phyloP scores from a whole-genome alignment of 2,888 invertebrate genomes.

The Embidobia sp. region DNA sequence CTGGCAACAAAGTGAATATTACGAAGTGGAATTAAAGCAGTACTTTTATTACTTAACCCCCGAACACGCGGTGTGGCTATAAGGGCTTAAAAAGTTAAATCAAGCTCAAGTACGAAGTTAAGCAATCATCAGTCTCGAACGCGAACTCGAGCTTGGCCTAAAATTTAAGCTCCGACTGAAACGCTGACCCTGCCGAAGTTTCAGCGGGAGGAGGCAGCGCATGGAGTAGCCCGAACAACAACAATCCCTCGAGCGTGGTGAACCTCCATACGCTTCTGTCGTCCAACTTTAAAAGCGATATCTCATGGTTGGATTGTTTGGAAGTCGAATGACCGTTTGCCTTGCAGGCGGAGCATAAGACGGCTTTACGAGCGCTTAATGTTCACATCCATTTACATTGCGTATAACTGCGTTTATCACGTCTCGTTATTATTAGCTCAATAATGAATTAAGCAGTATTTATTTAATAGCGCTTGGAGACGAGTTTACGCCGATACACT shows the following conservation, averaged over 20 bases:
- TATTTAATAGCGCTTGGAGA: no score
- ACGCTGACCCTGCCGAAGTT: conserved; percentile 63
- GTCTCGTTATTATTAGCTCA: conserved; percentile 28
- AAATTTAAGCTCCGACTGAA: conserved; percentile 65
- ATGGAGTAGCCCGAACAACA: conserved; percentile 64
- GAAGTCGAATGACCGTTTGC: conserved; percentile 65
- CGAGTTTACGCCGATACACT: no score
- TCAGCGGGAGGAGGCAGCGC: conserved; percentile 48
- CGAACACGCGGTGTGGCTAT: conserved; percentile 39
- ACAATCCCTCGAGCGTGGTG: conserved; percentile 66
- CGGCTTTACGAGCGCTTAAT: conserved; percentile 64
- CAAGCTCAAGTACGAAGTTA: conserved; percentile 64
- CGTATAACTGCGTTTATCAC: conserved; percentile 39
- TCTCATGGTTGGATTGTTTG: conserved; percentile 67
- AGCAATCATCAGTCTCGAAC: conserved; percentile 65
- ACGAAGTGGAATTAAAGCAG: conserved; percentile 21
- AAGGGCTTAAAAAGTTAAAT: conserved; percentile 64
- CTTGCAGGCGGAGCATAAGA: conserved; percentile 53
- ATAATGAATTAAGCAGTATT: conserved; percentile 38
- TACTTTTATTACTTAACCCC: conserved; percentile 47
- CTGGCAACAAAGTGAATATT: conserved; percentile 45
- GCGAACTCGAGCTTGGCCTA: conserved; percentile 55
- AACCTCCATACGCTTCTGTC: conserved; percentile 63
- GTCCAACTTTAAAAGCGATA: conserved; percentile 66
- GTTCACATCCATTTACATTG: conserved; percentile 56